Evolutionary conservation across 2,113 vertebrate genomes (phyloP), one percentile per base, ranked within the genome.

Genomic region (Catharus bicknelli): DNA sequence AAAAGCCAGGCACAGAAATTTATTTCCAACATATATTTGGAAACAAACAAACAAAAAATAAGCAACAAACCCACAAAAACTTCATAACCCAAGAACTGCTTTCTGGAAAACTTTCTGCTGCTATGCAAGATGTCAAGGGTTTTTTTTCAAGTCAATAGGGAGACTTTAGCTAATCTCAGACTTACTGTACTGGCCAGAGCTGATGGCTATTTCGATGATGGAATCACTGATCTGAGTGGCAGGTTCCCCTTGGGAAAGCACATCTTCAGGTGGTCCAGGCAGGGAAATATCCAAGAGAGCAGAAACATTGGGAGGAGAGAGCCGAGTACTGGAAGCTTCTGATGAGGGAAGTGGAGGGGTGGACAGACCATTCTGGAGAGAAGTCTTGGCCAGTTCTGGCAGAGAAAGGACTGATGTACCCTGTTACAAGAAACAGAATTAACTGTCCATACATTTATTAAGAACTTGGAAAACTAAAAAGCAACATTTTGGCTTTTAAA

Each of bases 121-220:
- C 38, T 22, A 30, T 16, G 10, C 38, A 77, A 55, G 5, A 78
- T n/a, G 22, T 50, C 16, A 89, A 9, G 11, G 17, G 42, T 85
- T 50, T 62, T 15, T 48, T 51, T 5, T 25, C 10, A 73, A 59
- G 13, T 20, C 38, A 63, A 43, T 6, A 78, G 63, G 26, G 55
- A 73, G 21, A 73, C 12, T 40, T 59, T 8, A 85, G 34, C 23
- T 43, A 53, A 62, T 53, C 10, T 53, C 76, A 78, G 53, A 40
- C 98, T 88, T 91, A 99, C 99, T 98, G 16, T 98, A 99, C 88
- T 99, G 99, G 54, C 98, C 98, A 8, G 99, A 99, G 97, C 99
- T 99, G 97, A 99, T 99, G 85, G 99, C 99, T 8, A 99, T 98
- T 96, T 99, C 99, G 7, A 99, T 99, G 96, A 99, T 99, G 53